phyloP scores from a whole-genome alignment of 2,888 invertebrate genomes.

The Acanthosepion lycidas region DNA sequence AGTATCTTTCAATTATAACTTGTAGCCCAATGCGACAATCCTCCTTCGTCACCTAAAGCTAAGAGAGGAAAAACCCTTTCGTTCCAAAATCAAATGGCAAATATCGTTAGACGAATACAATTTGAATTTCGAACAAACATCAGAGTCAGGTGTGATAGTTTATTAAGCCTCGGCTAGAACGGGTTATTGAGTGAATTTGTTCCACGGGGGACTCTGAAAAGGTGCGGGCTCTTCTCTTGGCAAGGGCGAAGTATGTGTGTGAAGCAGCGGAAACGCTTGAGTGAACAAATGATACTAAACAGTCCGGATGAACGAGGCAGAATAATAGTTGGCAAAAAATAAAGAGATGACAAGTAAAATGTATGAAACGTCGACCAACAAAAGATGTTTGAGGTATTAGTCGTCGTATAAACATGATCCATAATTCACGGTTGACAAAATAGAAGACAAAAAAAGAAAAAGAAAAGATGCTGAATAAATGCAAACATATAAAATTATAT shows the following conservation, averaged over 20 bases:
- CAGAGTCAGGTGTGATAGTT: background rate
- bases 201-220: background rate
- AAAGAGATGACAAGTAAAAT: background rate
- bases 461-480: background rate
- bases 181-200: constrained; percentile 23
- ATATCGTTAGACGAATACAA: no score
- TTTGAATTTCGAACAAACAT: background rate
- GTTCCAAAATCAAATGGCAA: no score
- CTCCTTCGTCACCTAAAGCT: no score
- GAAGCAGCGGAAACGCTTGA: background rate
- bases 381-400: background rate
- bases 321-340: background rate
- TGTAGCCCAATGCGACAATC: no score
- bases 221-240: background rate
- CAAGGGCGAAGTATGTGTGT: background rate
- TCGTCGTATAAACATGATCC: constrained; percentile 18
- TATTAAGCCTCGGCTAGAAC: background rate
- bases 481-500: background rate
- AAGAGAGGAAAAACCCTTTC: no score
- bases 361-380: background rate
- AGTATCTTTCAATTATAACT: no score
- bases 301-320: constrained; percentile 4
- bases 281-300: background rate
- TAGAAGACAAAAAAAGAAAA: no score
- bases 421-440: constrained; percentile 2